A percentile compares a stretch with the other conserved stretches of the same genome.
phyloP scores from a whole-genome alignment of 2,797 vertebrate species.

The Poeciliopsis gracilis region DNA sequence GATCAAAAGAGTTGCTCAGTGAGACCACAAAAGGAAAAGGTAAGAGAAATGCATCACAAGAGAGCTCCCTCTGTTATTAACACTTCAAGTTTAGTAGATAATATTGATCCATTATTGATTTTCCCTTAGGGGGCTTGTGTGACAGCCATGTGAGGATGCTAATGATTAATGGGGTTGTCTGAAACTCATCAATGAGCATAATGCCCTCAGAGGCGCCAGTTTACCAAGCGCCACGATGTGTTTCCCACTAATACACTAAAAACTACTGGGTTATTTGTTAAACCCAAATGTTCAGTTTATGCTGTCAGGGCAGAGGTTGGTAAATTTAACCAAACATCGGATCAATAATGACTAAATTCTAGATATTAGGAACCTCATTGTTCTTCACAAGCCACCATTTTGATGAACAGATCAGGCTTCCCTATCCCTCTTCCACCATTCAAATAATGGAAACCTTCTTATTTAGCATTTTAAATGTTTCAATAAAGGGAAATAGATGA shows the following conservation, averaged over 20 bases:
- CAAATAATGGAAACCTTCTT: neutral
- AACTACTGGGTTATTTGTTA: neutral
- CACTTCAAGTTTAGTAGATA: slow-evolving; percentile 10
- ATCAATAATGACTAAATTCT: neutral
- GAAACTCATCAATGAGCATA: slow-evolving; percentile 25
- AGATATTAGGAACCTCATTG: neutral
- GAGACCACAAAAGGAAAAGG: neutral
- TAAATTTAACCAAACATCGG: neutral
- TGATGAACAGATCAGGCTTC: neutral
- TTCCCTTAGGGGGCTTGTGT: slow-evolving; percentile 24
- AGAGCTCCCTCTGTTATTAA: slow-evolving; percentile 28
- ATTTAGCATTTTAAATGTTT: neutral
- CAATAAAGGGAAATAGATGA: neutral
- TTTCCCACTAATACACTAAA: neutral
- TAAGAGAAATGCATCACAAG: neutral
- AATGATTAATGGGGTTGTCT: slow-evolving; percentile 20
- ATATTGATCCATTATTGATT: slow-evolving; percentile 60
- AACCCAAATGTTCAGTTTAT: neutral
- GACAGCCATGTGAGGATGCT: slow-evolving; percentile 18
- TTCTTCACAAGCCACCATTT: neutral
- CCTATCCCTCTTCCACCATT: neutral
- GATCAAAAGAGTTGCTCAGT: slow-evolving; percentile 5
- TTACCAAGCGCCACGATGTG: slow-evolving; percentile 12
- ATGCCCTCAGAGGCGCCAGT: slow-evolving; percentile 13
- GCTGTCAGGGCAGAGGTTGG: neutral